Evolutionary conservation across 2,113 vertebrate genomes (phyloP).

Genomic region (Mus pahari): DNA sequence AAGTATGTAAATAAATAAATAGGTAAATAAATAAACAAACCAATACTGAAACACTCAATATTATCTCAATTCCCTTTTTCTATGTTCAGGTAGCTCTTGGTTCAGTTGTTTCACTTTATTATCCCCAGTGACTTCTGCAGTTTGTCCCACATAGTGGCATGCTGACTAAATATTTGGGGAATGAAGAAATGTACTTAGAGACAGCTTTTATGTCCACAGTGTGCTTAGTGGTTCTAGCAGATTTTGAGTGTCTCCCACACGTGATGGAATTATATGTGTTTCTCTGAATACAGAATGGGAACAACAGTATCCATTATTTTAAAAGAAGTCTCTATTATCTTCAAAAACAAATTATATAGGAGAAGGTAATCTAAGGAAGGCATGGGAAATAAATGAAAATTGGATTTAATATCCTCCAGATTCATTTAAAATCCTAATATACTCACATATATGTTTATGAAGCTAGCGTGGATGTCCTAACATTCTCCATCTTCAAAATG

Average conservation of each 20-base stretch:
- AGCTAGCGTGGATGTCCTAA: not conserved
- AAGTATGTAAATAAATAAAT: too few species aligned
- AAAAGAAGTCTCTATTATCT: not conserved
- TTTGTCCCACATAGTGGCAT: not conserved
- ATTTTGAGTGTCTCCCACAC: not conserved
- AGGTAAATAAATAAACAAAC: not conserved
- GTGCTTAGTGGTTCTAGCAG: not conserved
- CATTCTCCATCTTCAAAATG: conserved; percentile 18
- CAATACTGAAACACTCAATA: not conserved
- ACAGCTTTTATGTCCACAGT: not conserved
- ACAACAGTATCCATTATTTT: not conserved
- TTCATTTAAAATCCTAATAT: conserved; percentile 5
- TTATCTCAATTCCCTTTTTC: not conserved
- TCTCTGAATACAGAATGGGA: not conserved
- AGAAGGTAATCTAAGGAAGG: too few species aligned
- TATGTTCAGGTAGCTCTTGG: not conserved
- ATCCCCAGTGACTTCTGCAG: not conserved
- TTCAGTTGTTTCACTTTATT: not conserved
- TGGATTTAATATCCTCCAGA: not conserved
- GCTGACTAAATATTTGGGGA: not conserved
- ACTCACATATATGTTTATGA: not conserved
- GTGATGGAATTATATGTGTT: not conserved
- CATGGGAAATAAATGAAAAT: not conserved
- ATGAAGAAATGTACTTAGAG: not conserved
- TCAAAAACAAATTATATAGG: not conserved